Base-by-base conservation (phyloP, 37 sponge, comb jelly and placozoan species). In the Geodia barretti region DNA sequence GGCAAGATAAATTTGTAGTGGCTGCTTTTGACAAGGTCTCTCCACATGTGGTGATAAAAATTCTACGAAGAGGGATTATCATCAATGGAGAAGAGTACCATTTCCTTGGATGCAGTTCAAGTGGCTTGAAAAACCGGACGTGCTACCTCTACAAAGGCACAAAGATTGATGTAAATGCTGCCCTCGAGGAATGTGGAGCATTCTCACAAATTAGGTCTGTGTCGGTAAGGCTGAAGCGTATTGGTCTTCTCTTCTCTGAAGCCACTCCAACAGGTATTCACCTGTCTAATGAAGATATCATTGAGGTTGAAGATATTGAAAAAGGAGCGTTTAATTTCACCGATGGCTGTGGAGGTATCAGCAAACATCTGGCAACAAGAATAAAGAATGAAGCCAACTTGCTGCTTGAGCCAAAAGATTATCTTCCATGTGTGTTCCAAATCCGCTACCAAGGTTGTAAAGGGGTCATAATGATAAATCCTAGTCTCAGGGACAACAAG, bases 341-440 rank as follows among this genome's bases (percentile, higher is more conserved):
- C 0, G 94, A 94, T 83, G 94, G 94, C 24, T 94, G 94, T 90
- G 94, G 94, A 28, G 47, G 40, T n/a, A 68, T 94, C 14, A 70
- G 87, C 25, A 37, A 58, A 2, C 34, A 79, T 11, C 28, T 89
- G 26, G 94, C 94, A 0, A 39, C 47, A 41, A 30, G 64, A 62
- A 21, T 92, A 17, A 42, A 30, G 54, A 54, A 84, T 54, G 36
- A 61, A 30, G n/a, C 72, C 59, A 33, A 76, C 24, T 20, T 72
- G 28, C 35, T 66, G 32, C 81, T 82, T 7, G 74, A 66, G 4
- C 59, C 60, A 41, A 69, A 93, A 1, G 80, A 41, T 0, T 70
- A 83, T 32, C 25, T 87, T 28, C 94, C 94, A 30, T 82, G 84
- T 34, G 94, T 94, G 43, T 94, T 60, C 47, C 94, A 90, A 62